Evolutionary conservation across 1,140 invertebrate species (phyloP).

Genomic region (Temnothorax longispinosus): DNA sequence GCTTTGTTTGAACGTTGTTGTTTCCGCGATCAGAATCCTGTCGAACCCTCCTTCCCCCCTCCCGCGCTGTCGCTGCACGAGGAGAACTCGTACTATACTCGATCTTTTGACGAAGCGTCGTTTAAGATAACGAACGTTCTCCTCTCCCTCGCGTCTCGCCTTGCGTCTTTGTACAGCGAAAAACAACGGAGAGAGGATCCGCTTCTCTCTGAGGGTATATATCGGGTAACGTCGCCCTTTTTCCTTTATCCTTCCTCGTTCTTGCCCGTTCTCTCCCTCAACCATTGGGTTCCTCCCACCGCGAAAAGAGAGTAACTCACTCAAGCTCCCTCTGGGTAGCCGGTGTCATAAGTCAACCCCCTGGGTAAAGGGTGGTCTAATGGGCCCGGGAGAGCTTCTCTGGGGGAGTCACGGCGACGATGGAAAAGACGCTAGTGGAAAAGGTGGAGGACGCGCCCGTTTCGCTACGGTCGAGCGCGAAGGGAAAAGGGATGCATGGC

Average conservation of each 20-base stretch:
- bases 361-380: slow-evolving; percentile 72
- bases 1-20: slow-evolving; percentile 41
- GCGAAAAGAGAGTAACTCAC: slow-evolving; percentile 72
- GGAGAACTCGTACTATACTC: not conserved
- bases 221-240: slow-evolving; percentile 35
- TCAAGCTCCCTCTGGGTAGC: slow-evolving; percentile 63
- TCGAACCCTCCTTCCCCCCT: not conserved
- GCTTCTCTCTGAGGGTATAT: slow-evolving; percentile 25
- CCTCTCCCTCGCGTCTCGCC: not conserved
- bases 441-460: slow-evolving; percentile 13
- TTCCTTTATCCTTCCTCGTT: slow-evolving; percentile 29
- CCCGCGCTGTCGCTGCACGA: not conserved
- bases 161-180: slow-evolving; percentile 7
- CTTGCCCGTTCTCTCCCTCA: not conserved
- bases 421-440: not conserved
- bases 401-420: not conserved
- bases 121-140: slow-evolving; percentile 55
- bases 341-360: slow-evolving; percentile 76
- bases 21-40: slow-evolving; percentile 23
- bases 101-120: slow-evolving; percentile 42
- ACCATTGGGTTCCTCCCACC: not conserved
- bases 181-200: slow-evolving; percentile 27
- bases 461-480: slow-evolving; percentile 30
- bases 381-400: slow-evolving; percentile 66
- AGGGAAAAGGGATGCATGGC: not conserved